phyloP scores from a whole-genome alignment of 1,140 invertebrate genomes.

The Acromyrmex charruanus region DNA sequence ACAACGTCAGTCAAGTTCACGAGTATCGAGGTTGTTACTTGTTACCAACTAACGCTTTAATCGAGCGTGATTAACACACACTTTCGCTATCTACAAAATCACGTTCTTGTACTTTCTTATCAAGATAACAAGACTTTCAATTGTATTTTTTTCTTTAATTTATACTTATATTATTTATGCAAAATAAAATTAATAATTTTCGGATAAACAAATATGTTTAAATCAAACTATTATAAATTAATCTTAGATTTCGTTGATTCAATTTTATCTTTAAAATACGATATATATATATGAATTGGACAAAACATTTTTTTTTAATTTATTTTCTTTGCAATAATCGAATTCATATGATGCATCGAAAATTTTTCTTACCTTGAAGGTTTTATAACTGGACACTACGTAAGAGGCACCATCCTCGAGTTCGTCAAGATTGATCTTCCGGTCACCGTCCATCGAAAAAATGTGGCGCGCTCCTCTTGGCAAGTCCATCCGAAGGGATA shows the following conservation, averaged over 20 bases:
- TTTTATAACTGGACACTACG: slow-evolving; percentile 96
- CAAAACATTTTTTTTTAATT: background rate
- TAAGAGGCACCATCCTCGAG: slow-evolving; percentile 96
- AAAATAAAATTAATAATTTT: slow-evolving; percentile 12
- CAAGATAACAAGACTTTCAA: background rate
- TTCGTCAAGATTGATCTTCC: slow-evolving; percentile 94
- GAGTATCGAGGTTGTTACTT: slow-evolving; percentile 29
- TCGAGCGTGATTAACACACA: slow-evolving; percentile 12
- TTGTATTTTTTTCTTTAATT: background rate
- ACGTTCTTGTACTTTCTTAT: slow-evolving; percentile 14
- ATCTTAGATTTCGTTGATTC: background rate
- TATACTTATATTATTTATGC: background rate
- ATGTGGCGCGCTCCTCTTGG: slow-evolving; percentile 95
- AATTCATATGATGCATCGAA: background rate
- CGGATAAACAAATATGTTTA: background rate
- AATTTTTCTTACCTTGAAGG: slow-evolving; percentile 92
- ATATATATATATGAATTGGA: background rate
- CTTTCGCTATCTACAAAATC: slow-evolving; percentile 24
- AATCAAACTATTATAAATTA: background rate
- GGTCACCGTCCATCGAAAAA: slow-evolving; percentile 95
- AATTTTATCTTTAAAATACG: background rate
- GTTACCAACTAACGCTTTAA: slow-evolving; percentile 9
- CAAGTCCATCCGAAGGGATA: slow-evolving; percentile 93
- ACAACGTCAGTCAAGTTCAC: slow-evolving; percentile 48
- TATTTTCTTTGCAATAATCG: background rate